Evolutionary conservation across 2,113 vertebrate species (phyloP), one percentile per base, ranked within the genome.

Genomic region (Gymnobelideus leadbeateri): DNA sequence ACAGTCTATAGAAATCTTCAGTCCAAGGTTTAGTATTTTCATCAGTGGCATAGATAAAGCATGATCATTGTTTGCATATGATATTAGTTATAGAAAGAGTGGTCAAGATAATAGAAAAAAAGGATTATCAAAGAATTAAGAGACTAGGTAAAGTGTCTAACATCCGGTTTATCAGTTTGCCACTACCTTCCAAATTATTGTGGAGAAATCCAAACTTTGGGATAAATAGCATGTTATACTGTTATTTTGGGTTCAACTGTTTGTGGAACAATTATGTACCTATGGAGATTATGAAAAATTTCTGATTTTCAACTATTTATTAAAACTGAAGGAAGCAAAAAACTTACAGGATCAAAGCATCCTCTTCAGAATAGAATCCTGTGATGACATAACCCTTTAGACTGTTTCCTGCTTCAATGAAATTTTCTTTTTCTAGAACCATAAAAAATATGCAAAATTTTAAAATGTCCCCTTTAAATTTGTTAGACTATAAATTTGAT

Each of bases 281-380:
- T 37, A n/a, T 16, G 16, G 61, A n/a, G 61, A 93, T 54, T 91
- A 57, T 84, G 25, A n/a, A 92, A n/a, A 94, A 51, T 24, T 92
- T 93, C 23, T 54, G 26, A n/a, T 68, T 68, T 68, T 68, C 28
- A 68, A 12, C 3, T 68, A 37, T 77, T 94, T 24, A 51, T 77
- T 92, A 91, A 95, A 96, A 57, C 94, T 92, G 57, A 84, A 54
- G 92, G 96, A 89, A 93, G 37, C 26, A 96, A 96, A 57, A 97
- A 91, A 98, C 99, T 98, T 97, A 99, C 99, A 99, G 89, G 97
- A 96, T 95, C 89, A 96, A 95, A 21, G 92, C 95, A 93, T 99
- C 98, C 43, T 98, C 98, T 96, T 98, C 98, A 0, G 98, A 98
- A 98, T 99, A 99, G 96, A 99, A 96, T 92, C 98, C 99, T 50